Evolutionary conservation across 2,888 invertebrate species (phyloP).

Genomic region (Andrena marginata): DNA sequence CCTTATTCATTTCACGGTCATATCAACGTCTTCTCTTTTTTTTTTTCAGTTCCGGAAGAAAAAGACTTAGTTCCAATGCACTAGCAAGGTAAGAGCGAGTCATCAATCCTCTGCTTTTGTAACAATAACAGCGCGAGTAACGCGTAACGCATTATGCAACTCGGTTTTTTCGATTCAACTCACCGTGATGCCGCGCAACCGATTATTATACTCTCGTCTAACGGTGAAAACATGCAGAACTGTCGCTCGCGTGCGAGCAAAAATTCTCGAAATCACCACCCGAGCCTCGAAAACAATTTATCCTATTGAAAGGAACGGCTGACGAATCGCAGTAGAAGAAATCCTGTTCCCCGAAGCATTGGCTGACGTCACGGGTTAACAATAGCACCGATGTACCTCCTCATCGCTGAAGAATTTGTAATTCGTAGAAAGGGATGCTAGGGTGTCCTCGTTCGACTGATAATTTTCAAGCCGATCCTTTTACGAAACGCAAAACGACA

Average conservation of each 20-base stretch:
- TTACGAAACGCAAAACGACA: constrained; percentile 51
- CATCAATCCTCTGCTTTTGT: constrained; percentile 12
- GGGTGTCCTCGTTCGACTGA: constrained; percentile 41
- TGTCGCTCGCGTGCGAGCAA: background rate
- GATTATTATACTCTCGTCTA: background rate
- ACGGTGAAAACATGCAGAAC: background rate
- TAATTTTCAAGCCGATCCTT: constrained; percentile 58
- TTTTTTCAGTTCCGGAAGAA: constrained; percentile 91
- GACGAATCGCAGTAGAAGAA: background rate
- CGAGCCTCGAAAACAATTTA: background rate
- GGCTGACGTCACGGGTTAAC: constrained; percentile 48
- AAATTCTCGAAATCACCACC: background rate
- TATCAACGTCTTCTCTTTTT: constrained; percentile 16
- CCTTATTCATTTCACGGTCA: constrained; percentile 1
- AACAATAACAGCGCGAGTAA: constrained; percentile 6
- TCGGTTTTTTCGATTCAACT: constrained; percentile 9
- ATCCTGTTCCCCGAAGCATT: background rate
- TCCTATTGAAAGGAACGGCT: background rate
- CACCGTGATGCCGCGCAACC: background rate
- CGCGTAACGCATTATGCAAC: constrained; percentile 15
- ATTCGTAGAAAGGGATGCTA: constrained; percentile 48
- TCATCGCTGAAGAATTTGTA: constrained; percentile 53
- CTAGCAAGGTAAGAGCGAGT: constrained; percentile 90
- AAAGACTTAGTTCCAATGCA: constrained; percentile 94
- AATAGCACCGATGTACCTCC: constrained; percentile 43